Evolutionary conservation across 2,113 vertebrate species (phyloP).

Genomic region (Pterocles gutturalis): DNA sequence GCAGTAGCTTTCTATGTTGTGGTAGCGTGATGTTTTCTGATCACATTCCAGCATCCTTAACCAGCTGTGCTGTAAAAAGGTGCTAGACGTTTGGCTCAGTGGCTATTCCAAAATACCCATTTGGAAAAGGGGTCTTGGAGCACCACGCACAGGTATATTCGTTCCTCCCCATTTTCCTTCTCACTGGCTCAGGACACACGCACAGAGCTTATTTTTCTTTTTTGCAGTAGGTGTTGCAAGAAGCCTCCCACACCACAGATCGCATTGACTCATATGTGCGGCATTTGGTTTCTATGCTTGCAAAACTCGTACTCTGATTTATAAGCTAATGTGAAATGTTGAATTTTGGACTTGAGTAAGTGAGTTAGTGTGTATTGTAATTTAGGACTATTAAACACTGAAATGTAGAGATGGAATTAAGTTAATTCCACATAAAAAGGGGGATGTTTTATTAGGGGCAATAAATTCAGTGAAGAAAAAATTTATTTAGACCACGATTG

Average conservation of each 20-base stretch:
- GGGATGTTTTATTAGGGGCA: not conserved
- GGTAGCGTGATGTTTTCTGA: not conserved
- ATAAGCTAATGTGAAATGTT: not conserved
- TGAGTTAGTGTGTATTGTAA: not conserved
- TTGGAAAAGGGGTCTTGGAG: not conserved
- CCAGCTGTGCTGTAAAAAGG: not conserved
- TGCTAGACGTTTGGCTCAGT: not conserved
- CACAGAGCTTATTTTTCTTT: not conserved
- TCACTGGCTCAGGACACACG: accelerated
- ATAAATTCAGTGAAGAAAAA: not conserved
- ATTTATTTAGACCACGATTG: not conserved
- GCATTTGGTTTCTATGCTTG: not conserved
- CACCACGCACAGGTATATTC: not conserved
- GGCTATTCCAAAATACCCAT: not conserved
- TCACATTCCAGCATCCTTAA: not conserved
- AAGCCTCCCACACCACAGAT: not conserved
- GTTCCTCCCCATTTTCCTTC: not conserved
- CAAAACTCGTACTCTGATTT: not conserved
- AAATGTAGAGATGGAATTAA: not conserved
- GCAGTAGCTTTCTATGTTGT: not conserved
- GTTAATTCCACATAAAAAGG: not conserved
- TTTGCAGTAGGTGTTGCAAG: not conserved
- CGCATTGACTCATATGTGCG: not conserved
- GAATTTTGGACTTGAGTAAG: not conserved
- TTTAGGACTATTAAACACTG: not conserved